A percentile compares a stretch with the other conserved stretches of the same genome.
phyloP scores from a whole-genome alignment of 2,888 invertebrate species.

The Choristoneura rosaceana region DNA sequence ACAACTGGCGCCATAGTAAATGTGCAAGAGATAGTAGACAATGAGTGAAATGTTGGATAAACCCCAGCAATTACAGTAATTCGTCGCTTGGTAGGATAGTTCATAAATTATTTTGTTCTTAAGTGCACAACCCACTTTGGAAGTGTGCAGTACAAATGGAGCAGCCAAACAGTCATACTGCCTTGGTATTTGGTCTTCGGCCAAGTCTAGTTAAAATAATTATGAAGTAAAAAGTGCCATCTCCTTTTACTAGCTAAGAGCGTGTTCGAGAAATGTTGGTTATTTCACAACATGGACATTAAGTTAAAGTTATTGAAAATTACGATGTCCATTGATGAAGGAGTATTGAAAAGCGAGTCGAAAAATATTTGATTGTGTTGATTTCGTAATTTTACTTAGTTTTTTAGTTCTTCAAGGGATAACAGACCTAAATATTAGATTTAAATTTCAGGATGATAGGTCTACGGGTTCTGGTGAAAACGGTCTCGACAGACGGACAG shows the following conservation, averaged over 20 bases:
- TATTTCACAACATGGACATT: background rate
- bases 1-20: background rate
- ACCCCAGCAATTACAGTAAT: conserved; percentile 9
- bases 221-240: conserved; percentile 23
- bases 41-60: background rate
- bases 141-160: conserved; percentile 20
- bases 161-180: conserved; percentile 25
- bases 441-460: too few relatives aligned
- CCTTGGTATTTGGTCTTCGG: conserved; percentile 14
- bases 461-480: too few relatives aligned
- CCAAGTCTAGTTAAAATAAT: conserved; percentile 26
- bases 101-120: conserved; percentile 22
- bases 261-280: background rate
- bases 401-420: too few relatives aligned
- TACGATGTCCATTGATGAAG: too few relatives aligned
- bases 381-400: too few relatives aligned
- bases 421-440: too few relatives aligned
- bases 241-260: conserved; percentile 5
- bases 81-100: conserved; percentile 10
- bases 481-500: too few relatives aligned
- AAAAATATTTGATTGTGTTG: too few relatives aligned
- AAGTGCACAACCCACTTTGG: conserved; percentile 22
- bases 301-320: background rate
- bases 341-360: too few relatives aligned
- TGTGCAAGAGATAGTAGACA: background rate